Conservation (phyloP, 2,113 vertebrate genomes). For the Oryzias javanicus region DNA sequence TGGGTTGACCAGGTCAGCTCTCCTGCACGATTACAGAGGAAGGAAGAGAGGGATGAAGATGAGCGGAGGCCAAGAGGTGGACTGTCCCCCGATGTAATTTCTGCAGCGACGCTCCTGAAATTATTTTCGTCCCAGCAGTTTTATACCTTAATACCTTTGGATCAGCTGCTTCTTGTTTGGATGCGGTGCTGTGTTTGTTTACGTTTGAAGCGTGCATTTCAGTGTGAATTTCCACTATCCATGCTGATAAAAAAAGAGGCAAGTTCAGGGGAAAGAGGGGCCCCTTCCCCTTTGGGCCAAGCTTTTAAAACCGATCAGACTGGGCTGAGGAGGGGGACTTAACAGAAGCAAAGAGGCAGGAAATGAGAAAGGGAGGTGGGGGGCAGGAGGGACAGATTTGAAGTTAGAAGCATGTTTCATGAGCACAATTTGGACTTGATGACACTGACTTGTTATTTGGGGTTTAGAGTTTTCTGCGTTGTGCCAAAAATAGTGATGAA, state of each 20-base stretch:
- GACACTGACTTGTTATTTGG: too few relatives aligned
- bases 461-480: too few relatives aligned
- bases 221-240: conserved; percentile 4
- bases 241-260: conserved; percentile 16
- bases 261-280: conserved; percentile 24
- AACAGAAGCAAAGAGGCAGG: conserved; percentile 56
- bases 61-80: conserved; percentile 47
- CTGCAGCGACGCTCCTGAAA: conserved; percentile 28
- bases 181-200: too few relatives aligned
- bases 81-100: conserved; percentile 67
- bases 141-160: too few relatives aligned
- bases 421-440: too few relatives aligned
- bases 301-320: conserved; percentile 70
- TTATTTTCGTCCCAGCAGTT: conserved; percentile 45
- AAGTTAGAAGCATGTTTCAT: too few relatives aligned
- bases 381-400: conserved; percentile 12
- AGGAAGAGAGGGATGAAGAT: conserved; percentile 50
- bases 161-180: background rate
- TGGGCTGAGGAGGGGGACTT: conserved; percentile 56
- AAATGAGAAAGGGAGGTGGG: conserved; percentile 63
- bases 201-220: conserved; percentile 7
- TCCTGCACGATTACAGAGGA: conserved; percentile 72
- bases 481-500: too few relatives aligned
- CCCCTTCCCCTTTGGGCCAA: conserved; percentile 35
- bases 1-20: conserved; percentile 67